These are phyloP conservation scores for Morone chrysops DNA, from an alignment of 2,113 vertebrate species.

Conservation along the genomic window DNA sequence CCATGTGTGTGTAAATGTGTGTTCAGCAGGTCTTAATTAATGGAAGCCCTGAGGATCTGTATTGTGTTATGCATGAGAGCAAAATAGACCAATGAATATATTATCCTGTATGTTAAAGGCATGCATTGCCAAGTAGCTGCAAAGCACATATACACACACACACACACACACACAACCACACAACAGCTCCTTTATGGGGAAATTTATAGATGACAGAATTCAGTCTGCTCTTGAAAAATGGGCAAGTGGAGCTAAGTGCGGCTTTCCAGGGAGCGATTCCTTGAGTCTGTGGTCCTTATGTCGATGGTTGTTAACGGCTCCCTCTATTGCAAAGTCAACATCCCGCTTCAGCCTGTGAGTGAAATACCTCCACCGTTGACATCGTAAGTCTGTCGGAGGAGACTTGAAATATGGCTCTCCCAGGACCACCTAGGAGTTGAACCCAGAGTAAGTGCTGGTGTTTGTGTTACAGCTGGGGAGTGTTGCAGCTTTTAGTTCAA, in stretches of 20 bases:
- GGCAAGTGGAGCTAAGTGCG: slow-evolving; percentile 47
- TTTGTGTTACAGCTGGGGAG: slow-evolving; percentile 65
- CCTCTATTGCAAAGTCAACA: slow-evolving; percentile 81
- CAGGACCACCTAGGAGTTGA: slow-evolving; percentile 67
- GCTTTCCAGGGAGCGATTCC: slow-evolving; percentile 73
- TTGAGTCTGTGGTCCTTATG: slow-evolving; percentile 70
- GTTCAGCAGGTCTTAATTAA: slow-evolving; percentile 78
- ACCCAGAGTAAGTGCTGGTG: slow-evolving; percentile 69
- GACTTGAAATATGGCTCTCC: slow-evolving; percentile 68
- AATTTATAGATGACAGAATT: slow-evolving; percentile 75
- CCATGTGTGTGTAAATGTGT: slow-evolving; percentile 64
- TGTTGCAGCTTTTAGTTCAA: slow-evolving; percentile 41
- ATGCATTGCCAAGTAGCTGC: slow-evolving; percentile 24
- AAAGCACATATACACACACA: slow-evolving; percentile 14
- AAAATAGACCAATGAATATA: slow-evolving; percentile 76
- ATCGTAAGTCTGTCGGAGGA: slow-evolving; percentile 71
- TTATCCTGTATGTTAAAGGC: slow-evolving; percentile 61
- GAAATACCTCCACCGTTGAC: slow-evolving; percentile 66
- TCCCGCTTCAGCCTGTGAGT: slow-evolving; percentile 65
- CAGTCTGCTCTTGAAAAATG: slow-evolving; percentile 68
- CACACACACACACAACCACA: slow-evolving; percentile 10
- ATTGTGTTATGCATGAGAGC: slow-evolving; percentile 67
- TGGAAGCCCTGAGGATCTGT: slow-evolving; percentile 47
- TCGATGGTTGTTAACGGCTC: slow-evolving; percentile 76
- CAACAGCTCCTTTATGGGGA: slow-evolving; percentile 49